Base-by-base conservation (phyloP, 2,888 invertebrate species). In the Cryptocheilus praepositus region DNA sequence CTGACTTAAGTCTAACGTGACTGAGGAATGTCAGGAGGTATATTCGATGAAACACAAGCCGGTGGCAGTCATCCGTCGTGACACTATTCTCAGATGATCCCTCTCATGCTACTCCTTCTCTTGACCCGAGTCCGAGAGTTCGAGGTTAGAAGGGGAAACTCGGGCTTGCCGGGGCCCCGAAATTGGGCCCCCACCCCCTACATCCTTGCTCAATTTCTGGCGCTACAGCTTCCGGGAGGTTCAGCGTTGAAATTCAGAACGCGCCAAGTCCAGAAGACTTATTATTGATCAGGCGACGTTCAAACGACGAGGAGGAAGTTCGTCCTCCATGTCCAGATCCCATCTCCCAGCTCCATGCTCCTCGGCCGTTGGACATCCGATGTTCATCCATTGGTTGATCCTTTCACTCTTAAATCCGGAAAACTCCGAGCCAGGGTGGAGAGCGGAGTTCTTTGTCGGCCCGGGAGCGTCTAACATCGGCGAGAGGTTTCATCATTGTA, bases 141-240 rank as follows among this genome's bases (percentile, higher is more conserved):
- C 22, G 62, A 57, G 22, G n/a, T 19, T 56, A 44, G 19, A 21
- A 43, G 44, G 58, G 69, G 66, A 70, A 79, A 63, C 70, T 70
- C 63, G 74, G 77, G 67, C 81, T 79, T 75, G 58, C 60, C 63
- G 77, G 81, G 82, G 81, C 81, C 81, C 81, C 71, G 64, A 62
- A 16, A 36, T 43, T 71, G 77, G 79, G 74, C 77, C 81, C 74
- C 79, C 77, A 79, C 76, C 36, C 83, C 67, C 75, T 79, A 82
- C 82, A 82, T 82, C 73, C 79, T 82, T 58, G 60, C 57, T 64
- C 58, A 55, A 57, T 66, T 69, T 45, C 21, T 16, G 19, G 49
- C 45, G 54, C 45, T 44, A 53, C 53, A 15, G 58, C 28, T 53
- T 18, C 53, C 53, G 65, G 21, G 54, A 45, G 16, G 11, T 18